Percentiles rank a stretch among this genome's conserved stretches.
Conservation (phyloP, 2,113 vertebrate species). For the Ameiurus melas region DNA sequence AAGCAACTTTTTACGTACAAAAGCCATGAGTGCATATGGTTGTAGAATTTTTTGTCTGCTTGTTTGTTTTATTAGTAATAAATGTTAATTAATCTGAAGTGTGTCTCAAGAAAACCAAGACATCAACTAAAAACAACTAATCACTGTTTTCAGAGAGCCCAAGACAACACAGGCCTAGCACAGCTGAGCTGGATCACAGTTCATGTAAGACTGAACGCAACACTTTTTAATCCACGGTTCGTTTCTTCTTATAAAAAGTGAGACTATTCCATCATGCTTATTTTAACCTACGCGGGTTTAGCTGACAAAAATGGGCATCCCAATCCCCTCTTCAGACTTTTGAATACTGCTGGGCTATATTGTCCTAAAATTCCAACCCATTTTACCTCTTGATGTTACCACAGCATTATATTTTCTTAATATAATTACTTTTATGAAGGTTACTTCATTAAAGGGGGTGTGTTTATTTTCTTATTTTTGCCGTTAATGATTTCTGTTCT, state of each 20-base stretch:
- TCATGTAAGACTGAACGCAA: slow-evolving; percentile 8
- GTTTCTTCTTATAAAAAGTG: not conserved
- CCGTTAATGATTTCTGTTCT: not conserved
- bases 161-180: slow-evolving; percentile 23
- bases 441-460: no score
- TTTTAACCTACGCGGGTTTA: slow-evolving; percentile 31
- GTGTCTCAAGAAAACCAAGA: not conserved
- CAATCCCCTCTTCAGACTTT: slow-evolving; percentile 56
- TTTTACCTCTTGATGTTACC: not conserved
- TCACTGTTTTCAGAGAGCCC: slow-evolving; percentile 35
- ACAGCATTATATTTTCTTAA: slow-evolving; percentile 17
- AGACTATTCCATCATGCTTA: slow-evolving; percentile 37
- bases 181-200: slow-evolving; percentile 12
- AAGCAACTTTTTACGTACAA: slow-evolving; percentile 5
- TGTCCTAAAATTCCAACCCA: not conserved
- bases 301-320: slow-evolving; percentile 60
- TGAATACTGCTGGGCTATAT: slow-evolving; percentile 53
- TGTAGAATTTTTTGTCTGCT: not conserved
- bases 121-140: not conserved
- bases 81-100: no score
- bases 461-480: not conserved
- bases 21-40: not conserved
- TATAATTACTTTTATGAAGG: not conserved
- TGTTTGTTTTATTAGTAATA: not conserved
- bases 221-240: not conserved